phyloP scores from a whole-genome alignment of 2,113 vertebrate species.

The Neotoma lepida region DNA sequence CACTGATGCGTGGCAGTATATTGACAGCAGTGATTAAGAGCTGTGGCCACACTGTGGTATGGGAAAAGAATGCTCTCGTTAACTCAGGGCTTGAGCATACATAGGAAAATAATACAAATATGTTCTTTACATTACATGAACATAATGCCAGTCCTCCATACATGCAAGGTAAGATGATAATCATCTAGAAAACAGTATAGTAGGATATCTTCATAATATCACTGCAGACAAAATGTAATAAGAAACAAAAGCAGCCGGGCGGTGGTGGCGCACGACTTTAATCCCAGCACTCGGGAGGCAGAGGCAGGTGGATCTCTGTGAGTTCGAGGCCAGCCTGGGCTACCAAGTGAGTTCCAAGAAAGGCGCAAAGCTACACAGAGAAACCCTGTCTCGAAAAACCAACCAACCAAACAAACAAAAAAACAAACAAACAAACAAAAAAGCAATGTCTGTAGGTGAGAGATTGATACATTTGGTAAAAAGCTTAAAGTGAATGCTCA shows the following conservation, averaged over 20 bases:
- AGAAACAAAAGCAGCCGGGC: slow-evolving; percentile 32
- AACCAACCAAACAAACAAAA: too few species aligned
- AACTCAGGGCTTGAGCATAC: background rate
- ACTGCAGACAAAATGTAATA: background rate
- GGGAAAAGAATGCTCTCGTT: background rate
- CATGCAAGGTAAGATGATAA: slow-evolving; percentile 27
- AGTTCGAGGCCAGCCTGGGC: too few species aligned
- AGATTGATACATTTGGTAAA: background rate
- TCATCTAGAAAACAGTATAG: background rate
- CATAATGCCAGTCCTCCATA: background rate
- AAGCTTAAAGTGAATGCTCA: background rate
- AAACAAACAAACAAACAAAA: too few species aligned
- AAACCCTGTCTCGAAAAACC: too few species aligned
- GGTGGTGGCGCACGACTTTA: too few species aligned
- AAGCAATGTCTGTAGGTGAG: background rate
- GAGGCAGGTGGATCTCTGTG: too few species aligned
- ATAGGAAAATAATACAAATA: background rate
- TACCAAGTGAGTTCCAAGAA: too few species aligned
- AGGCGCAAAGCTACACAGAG: too few species aligned
- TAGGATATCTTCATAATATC: background rate
- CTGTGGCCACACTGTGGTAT: background rate
- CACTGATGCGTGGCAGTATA: background rate
- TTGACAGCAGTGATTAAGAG: background rate
- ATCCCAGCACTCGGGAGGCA: too few species aligned
- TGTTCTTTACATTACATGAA: background rate